Percentiles rank a stretch among this genome's conserved stretches.
phyloP scores from a whole-genome alignment of 2,113 vertebrate species.

The Eptesicus fuscus region DNA sequence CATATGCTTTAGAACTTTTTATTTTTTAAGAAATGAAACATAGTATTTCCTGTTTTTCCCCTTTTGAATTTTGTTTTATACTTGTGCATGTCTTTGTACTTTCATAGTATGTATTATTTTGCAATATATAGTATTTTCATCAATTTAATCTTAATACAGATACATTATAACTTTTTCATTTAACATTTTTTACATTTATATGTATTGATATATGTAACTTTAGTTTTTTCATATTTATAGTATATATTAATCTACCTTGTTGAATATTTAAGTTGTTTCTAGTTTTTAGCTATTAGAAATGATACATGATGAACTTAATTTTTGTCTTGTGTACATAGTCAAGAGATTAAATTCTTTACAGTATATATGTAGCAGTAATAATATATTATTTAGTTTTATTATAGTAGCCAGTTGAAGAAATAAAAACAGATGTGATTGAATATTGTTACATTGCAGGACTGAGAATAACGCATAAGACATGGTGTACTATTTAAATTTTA shows the following conservation, averaged over 20 bases:
- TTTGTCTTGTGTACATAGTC: background rate
- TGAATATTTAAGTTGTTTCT: background rate
- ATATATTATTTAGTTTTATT: slow-evolving; percentile 6
- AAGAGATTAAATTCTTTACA: background rate
- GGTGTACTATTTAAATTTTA: slow-evolving; percentile 18
- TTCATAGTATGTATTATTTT: slow-evolving; percentile 8
- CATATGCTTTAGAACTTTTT: background rate
- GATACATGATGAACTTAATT: background rate
- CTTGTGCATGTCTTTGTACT: background rate
- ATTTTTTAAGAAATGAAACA: background rate
- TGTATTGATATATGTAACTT: background rate
- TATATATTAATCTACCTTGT: background rate
- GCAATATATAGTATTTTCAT: background rate
- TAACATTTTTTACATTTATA: background rate
- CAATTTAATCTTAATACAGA: background rate
- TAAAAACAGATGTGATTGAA: slow-evolving; percentile 1
- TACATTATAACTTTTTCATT: background rate
- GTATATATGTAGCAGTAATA: background rate
- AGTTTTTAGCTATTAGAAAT: background rate
- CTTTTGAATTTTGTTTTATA: slow-evolving; percentile 26
- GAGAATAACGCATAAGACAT: background rate
- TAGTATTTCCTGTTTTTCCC: background rate
- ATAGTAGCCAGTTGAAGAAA: background rate
- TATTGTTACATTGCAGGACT: background rate
- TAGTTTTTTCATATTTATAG: background rate